phyloP scores from a whole-genome alignment of 2,113 vertebrate species.

The Orcinus orca region DNA sequence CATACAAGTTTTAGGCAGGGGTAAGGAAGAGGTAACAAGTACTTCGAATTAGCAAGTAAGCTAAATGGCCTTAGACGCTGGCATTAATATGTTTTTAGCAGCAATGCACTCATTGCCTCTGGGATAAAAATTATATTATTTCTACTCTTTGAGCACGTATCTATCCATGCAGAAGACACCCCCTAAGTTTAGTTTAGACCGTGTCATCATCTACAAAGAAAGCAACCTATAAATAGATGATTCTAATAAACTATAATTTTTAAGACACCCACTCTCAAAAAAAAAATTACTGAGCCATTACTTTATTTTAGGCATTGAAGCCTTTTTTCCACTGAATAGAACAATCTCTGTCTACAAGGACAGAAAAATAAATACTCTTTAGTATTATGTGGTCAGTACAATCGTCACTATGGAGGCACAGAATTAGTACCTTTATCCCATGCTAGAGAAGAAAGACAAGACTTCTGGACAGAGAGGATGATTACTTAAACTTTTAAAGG shows the following conservation, averaged over 20 bases:
- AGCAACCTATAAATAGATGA: not conserved
- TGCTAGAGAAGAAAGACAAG: not conserved
- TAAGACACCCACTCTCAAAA: slow-evolving; percentile 19
- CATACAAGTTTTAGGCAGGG: slow-evolving; percentile 28
- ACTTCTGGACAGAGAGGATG: not conserved
- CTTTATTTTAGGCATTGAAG: not conserved
- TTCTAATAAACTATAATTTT: slow-evolving; percentile 1
- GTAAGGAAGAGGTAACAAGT: not conserved
- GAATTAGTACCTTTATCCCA: not conserved
- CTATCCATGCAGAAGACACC: not conserved
- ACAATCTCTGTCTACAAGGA: not conserved
- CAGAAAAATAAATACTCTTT: not conserved
- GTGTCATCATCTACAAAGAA: slow-evolving; percentile 37
- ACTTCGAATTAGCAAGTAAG: not conserved
- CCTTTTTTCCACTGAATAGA: not conserved
- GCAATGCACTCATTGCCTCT: slow-evolving; percentile 16
- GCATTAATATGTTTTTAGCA: slow-evolving; percentile 22
- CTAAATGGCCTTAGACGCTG: slow-evolving; percentile 1
- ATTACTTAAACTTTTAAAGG: slow-evolving; percentile 28
- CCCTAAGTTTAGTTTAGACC: not conserved
- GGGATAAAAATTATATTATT: not conserved
- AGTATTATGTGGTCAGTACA: not conserved
- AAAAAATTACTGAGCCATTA: slow-evolving; percentile 27
- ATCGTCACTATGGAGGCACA: not conserved
- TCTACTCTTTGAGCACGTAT: not conserved